A percentile compares a stretch with the other conserved stretches of the same genome.
phyloP scores from a whole-genome alignment of 1,140 invertebrate species.

The Phymorhynchus buccinoides region DNA sequence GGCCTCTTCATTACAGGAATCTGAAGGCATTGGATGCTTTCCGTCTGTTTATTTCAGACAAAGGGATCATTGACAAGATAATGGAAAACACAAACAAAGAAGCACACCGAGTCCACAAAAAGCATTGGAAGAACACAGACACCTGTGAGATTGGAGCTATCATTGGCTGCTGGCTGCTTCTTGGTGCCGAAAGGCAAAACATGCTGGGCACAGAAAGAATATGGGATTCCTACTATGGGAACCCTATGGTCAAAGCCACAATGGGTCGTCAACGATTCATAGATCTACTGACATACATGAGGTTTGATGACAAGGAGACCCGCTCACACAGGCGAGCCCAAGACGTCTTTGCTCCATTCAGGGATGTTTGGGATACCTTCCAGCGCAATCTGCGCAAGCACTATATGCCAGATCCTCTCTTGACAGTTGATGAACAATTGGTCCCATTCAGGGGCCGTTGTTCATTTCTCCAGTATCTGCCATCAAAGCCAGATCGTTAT shows the following conservation, averaged over 20 bases:
- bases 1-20: too few species aligned
- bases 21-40: conserved; percentile 23
- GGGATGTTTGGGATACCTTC: conserved; percentile 56
- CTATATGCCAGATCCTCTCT: conserved; percentile 42
- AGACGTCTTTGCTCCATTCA: conserved; percentile 56
- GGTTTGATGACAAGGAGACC: conserved; percentile 56
- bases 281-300: conserved; percentile 34
- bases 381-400: conserved; percentile 26
- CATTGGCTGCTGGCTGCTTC: too few species aligned
- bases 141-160: too few species aligned
- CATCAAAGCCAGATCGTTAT: conserved; percentile 49
- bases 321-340: conserved; percentile 35
- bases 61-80: not conserved
- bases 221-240: conserved; percentile 30
- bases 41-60: conserved; percentile 17
- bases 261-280: conserved; percentile 46
- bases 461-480: conserved; percentile 70
- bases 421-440: conserved; percentile 65
- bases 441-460: conserved; percentile 60
- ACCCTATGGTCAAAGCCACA: conserved; percentile 41
- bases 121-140: conserved; percentile 37
- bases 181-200: too few species aligned
- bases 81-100: not conserved
- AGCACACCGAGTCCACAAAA: not conserved
- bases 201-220: too few species aligned